phyloP scores from a whole-genome alignment of 2,797 vertebrate genomes.

The Monodelphis domestica region DNA sequence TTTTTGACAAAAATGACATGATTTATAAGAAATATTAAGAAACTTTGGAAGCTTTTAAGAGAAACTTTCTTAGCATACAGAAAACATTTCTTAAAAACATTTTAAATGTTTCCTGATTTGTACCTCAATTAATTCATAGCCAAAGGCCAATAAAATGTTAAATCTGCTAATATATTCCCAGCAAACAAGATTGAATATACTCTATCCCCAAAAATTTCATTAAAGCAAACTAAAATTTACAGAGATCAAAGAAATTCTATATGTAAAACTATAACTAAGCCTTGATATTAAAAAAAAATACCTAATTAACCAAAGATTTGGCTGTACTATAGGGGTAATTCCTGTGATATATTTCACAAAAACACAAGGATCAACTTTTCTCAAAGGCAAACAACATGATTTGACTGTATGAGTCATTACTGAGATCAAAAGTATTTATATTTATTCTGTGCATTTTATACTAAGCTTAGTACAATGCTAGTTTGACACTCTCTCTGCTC shows the following conservation, averaged over 20 bases:
- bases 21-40: slow-evolving; percentile 35
- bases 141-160: slow-evolving; percentile 59
- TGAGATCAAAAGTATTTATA: background rate
- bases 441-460: background rate
- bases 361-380: slow-evolving; percentile 13
- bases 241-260: slow-evolving; percentile 33
- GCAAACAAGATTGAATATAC: slow-evolving; percentile 41
- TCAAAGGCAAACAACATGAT: background rate
- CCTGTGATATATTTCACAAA: background rate
- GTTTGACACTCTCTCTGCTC: background rate
- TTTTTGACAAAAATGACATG: background rate
- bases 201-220: slow-evolving; percentile 32
- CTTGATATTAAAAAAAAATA: slow-evolving; percentile 32
- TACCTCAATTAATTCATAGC: slow-evolving; percentile 47
- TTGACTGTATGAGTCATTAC: background rate
- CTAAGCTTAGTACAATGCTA: background rate
- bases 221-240: slow-evolving; percentile 48
- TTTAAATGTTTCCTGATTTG: slow-evolving; percentile 39
- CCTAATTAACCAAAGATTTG: slow-evolving; percentile 32
- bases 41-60: slow-evolving; percentile 32
- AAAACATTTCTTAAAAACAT: slow-evolving; percentile 45
- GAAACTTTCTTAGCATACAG: background rate
- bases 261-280: background rate
- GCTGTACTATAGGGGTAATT: slow-evolving; percentile 3
- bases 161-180: slow-evolving; percentile 24